Evolutionary conservation across 35 echinoderm and acorn worm genomes (phyloP).

Genomic region (Stichopus chloronotus): DNA sequence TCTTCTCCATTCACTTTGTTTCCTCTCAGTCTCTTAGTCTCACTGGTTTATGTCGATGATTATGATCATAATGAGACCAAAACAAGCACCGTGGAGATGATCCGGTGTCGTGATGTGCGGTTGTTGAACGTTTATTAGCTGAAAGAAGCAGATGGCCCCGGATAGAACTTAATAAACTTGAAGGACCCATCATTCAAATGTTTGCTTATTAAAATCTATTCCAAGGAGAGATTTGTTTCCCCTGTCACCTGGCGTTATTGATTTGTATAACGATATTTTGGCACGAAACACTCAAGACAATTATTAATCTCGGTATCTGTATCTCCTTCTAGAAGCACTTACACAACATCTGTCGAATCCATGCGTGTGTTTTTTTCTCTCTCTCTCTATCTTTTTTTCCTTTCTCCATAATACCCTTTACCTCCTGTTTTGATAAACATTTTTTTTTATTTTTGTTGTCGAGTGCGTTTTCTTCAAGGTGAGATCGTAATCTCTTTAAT

Average conservation of each 20-base stretch:
- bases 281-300: constrained; percentile 31
- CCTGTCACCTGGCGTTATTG: constrained; percentile 40
- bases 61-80: no score
- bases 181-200: constrained; percentile 52
- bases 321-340: constrained; percentile 7
- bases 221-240: constrained; percentile 27
- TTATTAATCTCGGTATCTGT: constrained; percentile 32
- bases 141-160: constrained; percentile 26
- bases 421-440: background rate
- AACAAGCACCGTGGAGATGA: background rate
- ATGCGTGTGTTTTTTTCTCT: background rate
- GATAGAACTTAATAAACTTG: constrained; percentile 31
- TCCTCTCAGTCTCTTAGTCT: no score
- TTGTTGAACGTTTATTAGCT: constrained; percentile 25
- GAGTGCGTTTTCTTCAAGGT: constrained; percentile 43
- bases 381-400: background rate
- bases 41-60: no score
- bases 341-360: constrained; percentile 24
- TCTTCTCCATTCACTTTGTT: no score
- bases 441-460: background rate
- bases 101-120: background rate
- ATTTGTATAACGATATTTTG: constrained; percentile 53
- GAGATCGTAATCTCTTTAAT: constrained; percentile 35
- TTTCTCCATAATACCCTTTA: background rate
- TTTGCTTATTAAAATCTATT: constrained; percentile 57